Evolutionary conservation across 2,888 invertebrate genomes (phyloP).

Genomic region (Clunio marinus): DNA sequence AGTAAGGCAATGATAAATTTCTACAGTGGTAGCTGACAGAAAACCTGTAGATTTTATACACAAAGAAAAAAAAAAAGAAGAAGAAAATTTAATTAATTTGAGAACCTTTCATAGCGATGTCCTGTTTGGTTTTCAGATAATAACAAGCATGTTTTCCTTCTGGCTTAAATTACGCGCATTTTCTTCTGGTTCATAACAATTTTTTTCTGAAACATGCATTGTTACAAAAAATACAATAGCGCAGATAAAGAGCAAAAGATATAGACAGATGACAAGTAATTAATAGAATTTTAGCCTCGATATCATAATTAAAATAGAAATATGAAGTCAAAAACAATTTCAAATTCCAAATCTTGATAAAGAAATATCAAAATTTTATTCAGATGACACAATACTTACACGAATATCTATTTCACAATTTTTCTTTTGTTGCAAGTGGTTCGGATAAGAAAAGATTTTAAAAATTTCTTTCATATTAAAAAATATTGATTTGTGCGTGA

Average conservation of each 20-base stretch:
- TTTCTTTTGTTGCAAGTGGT: slow-evolving; percentile 15
- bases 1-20: slow-evolving; percentile 19
- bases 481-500: no score
- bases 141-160: slow-evolving; percentile 3
- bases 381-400: no score
- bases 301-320: not conserved
- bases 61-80: not conserved
- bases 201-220: not conserved
- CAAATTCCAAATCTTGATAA: not conserved
- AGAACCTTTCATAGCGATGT: not conserved
- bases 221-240: slow-evolving; percentile 5
- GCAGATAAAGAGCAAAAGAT: not conserved
- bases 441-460: slow-evolving; percentile 5
- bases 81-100: not conserved
- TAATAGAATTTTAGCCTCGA: not conserved
- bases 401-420: not conserved
- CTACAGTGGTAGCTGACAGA: not conserved
- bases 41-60: slow-evolving; percentile 15
- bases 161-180: slow-evolving; percentile 5
- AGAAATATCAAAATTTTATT: slow-evolving; percentile 3
- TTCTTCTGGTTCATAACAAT: not conserved
- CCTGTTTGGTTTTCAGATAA: slow-evolving; percentile 1
- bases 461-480: slow-evolving; percentile 3
- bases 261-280: slow-evolving; percentile 19
- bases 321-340: not conserved